Percentiles rank a stretch among this genome's conserved stretches.
Evolutionary conservation across 2,888 invertebrate genomes (phyloP).

Genomic region (Drosophila gaucha): DNA sequence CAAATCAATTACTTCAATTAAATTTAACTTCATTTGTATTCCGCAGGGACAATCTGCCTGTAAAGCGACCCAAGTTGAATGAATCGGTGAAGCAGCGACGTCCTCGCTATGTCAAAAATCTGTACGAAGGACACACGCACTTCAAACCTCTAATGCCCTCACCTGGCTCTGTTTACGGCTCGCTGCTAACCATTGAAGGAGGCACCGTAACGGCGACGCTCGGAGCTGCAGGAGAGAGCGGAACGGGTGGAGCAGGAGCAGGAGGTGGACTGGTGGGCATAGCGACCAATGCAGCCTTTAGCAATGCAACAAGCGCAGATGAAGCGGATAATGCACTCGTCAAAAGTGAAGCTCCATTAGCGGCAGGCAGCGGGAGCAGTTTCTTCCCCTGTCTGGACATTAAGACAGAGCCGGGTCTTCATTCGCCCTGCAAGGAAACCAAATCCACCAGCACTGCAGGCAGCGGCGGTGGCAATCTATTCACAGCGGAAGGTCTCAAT

Average conservation of each 20-base stretch:
- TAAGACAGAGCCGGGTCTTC: slow-evolving; percentile 82
- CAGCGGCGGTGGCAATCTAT: slow-evolving; percentile 86
- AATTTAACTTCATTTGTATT: background rate
- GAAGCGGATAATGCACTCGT: slow-evolving; percentile 65
- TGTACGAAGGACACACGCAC: slow-evolving; percentile 88
- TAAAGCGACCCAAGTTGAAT: slow-evolving; percentile 92
- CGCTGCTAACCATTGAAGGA: slow-evolving; percentile 76
- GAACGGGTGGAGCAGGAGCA: slow-evolving; percentile 12
- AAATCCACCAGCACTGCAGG: slow-evolving; percentile 55
- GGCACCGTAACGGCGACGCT: slow-evolving; percentile 34
- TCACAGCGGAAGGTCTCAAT: slow-evolving; percentile 94
- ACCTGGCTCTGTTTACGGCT: slow-evolving; percentile 81
- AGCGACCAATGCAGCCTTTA: slow-evolving; percentile 41
- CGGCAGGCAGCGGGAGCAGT: slow-evolving; percentile 25
- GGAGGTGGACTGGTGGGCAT: slow-evolving; percentile 77
- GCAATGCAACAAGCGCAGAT: slow-evolving; percentile 15
- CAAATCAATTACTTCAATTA: background rate
- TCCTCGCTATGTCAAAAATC: slow-evolving; percentile 85
- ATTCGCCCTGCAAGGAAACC: slow-evolving; percentile 81
- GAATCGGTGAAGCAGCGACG: slow-evolving; percentile 85
- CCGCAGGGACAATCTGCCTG: slow-evolving; percentile 93
- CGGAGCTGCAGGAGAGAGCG: background rate
- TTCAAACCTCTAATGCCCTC: slow-evolving; percentile 85
- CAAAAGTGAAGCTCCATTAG: background rate
- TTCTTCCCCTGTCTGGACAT: slow-evolving; percentile 77